Conservation (phyloP, 2,113 vertebrate genomes). For the Brienomyrus longianalis region DNA sequence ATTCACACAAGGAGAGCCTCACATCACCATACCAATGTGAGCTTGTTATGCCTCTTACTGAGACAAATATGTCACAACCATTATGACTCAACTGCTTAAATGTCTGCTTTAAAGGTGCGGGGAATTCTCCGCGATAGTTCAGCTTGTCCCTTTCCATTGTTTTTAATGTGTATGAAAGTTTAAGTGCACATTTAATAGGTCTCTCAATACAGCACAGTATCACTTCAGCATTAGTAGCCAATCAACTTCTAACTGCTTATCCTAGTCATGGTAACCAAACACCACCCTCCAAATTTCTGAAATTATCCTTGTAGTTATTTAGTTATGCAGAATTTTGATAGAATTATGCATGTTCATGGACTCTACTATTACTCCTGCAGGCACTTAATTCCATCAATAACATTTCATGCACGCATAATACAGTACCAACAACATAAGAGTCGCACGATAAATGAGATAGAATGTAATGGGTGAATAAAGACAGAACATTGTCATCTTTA, state of each 20-base stretch:
- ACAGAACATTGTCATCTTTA: neutral
- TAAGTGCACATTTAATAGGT: neutral
- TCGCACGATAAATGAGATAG: neutral
- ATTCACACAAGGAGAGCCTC: neutral
- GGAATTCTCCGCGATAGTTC: neutral
- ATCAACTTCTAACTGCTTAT: neutral
- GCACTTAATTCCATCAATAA: neutral
- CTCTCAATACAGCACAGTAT: neutral
- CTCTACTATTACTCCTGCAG: neutral
- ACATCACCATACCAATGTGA: neutral
- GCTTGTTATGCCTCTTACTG: neutral
- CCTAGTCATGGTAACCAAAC: neutral
- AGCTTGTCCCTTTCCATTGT: neutral
- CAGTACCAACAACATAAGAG: neutral
- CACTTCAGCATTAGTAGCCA: neutral
- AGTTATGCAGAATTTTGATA: neutral
- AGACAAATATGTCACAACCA: neutral
- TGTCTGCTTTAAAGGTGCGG: neutral
- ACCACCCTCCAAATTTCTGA: neutral
- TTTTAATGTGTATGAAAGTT: neutral
- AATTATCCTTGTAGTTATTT: neutral
- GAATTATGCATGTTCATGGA: neutral
- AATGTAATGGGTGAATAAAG: neutral
- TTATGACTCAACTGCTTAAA: neutral
- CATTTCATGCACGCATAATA: neutral